Conservation (phyloP, 2,888 invertebrate genomes). For the Linnaemya tessellans region DNA sequence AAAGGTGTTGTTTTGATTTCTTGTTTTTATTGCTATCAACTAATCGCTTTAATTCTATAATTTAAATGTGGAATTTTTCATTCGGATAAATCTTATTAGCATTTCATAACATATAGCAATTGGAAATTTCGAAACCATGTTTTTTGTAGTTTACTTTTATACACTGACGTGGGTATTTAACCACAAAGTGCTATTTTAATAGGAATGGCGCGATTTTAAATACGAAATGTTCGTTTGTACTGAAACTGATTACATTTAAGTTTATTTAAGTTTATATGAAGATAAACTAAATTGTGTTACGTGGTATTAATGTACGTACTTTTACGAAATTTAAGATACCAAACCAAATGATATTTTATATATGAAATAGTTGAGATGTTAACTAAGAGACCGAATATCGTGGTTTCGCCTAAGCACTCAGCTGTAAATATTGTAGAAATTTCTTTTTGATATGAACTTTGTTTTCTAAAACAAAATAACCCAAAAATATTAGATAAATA, state of each 20-base stretch:
- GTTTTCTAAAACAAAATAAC: too few species aligned
- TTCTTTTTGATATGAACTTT: too few species aligned
- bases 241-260: background rate
- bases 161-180: conserved; percentile 37
- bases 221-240: background rate
- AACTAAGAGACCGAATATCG: too few species aligned
- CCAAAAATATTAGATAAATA: too few species aligned
- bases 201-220: background rate
- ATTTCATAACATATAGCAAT: conserved; percentile 55
- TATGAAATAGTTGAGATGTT: too few species aligned
- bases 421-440: too few species aligned
- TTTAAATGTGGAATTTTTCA: conserved; percentile 46
- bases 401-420: too few species aligned
- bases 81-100: conserved; percentile 20
- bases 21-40: background rate
- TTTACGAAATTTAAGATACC: too few species aligned
- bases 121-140: conserved; percentile 48
- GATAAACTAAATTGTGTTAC: background rate
- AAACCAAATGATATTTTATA: too few species aligned
- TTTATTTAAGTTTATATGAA: background rate
- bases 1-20: background rate
- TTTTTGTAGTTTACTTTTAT: conserved; percentile 46
- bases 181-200: conserved; percentile 23
- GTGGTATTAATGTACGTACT: too few species aligned
- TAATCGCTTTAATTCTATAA: background rate